Conservation (phyloP, 2,113 vertebrate genomes). For the Dascyllus trimaculatus region DNA sequence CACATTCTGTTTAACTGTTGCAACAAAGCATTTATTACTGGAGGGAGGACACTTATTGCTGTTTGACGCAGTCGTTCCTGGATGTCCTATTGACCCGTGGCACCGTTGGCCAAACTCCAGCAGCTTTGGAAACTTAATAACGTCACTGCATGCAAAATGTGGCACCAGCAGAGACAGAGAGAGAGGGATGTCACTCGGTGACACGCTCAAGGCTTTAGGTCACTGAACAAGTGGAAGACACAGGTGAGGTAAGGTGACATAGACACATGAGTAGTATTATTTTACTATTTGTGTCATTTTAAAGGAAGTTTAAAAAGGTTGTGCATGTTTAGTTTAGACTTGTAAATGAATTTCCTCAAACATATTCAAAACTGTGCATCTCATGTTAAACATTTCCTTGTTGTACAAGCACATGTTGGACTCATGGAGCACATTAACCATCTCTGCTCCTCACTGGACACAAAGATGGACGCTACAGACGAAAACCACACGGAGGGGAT, state of each 20-base stretch:
- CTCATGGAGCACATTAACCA: conserved; percentile 29
- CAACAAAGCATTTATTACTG: conserved; percentile 18
- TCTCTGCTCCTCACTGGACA: not conserved
- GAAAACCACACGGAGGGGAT: conserved; percentile 28
- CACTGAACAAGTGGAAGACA: conserved; percentile 14
- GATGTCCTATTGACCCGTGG: conserved; percentile 38
- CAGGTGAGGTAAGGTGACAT: conserved; percentile 31
- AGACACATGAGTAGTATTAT: not conserved
- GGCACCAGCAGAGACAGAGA: conserved; percentile 7
- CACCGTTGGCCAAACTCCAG: conserved; percentile 34
- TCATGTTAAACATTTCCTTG: conserved; percentile 47
- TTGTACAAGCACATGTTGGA: conserved; percentile 42
- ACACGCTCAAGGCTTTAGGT: conserved; percentile 15
- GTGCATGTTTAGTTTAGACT: not conserved
- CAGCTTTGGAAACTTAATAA: conserved; percentile 70
- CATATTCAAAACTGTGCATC: conserved; percentile 42
- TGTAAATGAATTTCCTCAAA: conserved; percentile 34
- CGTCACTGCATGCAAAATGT: conserved; percentile 81
- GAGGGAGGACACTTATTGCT: conserved; percentile 1
- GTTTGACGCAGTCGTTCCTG: conserved; percentile 50
- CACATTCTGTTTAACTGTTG: not conserved
- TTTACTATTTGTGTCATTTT: not conserved
- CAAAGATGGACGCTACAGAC: conserved; percentile 41
- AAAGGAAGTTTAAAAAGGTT: not conserved
- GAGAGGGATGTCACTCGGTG: conserved; percentile 14